A percentile compares a stretch with the other conserved stretches of the same genome.
Evolutionary conservation across 2,797 vertebrate genomes (phyloP).

Genomic region (Rhynchotus rufescens): DNA sequence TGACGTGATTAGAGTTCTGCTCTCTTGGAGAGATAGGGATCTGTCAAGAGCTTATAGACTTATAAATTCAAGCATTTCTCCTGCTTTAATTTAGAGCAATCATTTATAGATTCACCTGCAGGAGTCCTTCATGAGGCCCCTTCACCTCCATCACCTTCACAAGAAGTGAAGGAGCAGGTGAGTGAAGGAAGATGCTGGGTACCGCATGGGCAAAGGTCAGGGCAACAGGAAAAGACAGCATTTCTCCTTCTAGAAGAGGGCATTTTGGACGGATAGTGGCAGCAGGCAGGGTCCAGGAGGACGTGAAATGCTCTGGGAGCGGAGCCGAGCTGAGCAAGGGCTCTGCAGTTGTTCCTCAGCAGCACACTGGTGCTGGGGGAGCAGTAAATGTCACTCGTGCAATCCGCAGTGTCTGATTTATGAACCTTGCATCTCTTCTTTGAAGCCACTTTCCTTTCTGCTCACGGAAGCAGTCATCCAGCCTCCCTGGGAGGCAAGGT

Average conservation of each 20-base stretch:
- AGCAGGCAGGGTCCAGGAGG: background rate
- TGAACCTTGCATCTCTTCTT: background rate
- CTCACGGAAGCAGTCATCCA: background rate
- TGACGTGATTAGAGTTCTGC: background rate
- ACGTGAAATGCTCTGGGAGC: background rate
- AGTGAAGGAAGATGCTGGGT: background rate
- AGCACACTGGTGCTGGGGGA: background rate
- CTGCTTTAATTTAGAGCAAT: background rate
- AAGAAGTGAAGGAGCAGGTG: background rate
- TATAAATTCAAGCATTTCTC: background rate
- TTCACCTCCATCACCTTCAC: background rate
- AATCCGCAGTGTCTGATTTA: slow-evolving; percentile 22
- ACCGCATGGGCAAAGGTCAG: background rate
- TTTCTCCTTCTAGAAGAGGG: accelerated
- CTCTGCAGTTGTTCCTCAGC: background rate
- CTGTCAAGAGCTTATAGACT: background rate
- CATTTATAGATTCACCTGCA: accelerated
- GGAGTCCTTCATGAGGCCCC: background rate
- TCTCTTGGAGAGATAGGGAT: background rate
- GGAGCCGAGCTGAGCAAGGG: background rate
- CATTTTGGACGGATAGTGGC: background rate
- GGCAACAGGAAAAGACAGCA: background rate
- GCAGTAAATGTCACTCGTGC: background rate
- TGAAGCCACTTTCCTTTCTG: accelerated
- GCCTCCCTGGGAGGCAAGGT: accelerated